Evolutionary conservation across 2,888 invertebrate species (phyloP), one percentile per base, ranked within the genome.

Genomic region (Melikaiella ostensackeni): DNA sequence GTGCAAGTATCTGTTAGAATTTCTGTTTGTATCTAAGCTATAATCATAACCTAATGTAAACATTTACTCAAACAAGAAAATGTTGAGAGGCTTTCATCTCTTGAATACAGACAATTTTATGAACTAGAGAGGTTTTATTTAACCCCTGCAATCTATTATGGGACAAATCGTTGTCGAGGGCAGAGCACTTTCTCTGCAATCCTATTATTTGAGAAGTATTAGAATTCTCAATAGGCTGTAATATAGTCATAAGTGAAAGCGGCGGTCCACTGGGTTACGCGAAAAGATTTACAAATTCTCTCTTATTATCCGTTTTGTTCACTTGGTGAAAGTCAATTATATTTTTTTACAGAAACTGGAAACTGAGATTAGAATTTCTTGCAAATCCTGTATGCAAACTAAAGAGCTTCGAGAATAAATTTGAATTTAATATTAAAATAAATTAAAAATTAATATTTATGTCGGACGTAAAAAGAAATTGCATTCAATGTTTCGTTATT

Each of bases 1-100:
- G 55, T 70, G 70, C 50, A 70, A 50, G 33, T 55, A 70, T 70
- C 50, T 70, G 70, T 70, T 70, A 50, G 30, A 70, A 70, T 70
- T 46, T 30, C 70, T 30, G 50, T 70, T 50, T 55, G 70, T 70
- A 27, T 19, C 46, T 70, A 19, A 27, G n/a, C n/a, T 70, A 21
- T 70, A 70, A 70, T 70, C 50, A 50, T 11, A 30, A 27, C 1
- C 21, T 24, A 24, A 59, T 16, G 30, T 50, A 46, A 50, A 70
- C 19, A 70, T 19, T 70, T 16, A 30, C 16, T 30, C 24, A 50
- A 27, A 70, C 30, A 50, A 50, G n/a, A 50, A 50, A 46, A 70
- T 50, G 30, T 19, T 50, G 19, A 66, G 46, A 70, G 42, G 5
- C n/a, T 21, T 70, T 70, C 50, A 70, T 27, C 24, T 24, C 19